These are phyloP conservation scores for Diplodus sargus DNA, from an alignment of 2,797 vertebrate species.

Conservation along the genomic window DNA sequence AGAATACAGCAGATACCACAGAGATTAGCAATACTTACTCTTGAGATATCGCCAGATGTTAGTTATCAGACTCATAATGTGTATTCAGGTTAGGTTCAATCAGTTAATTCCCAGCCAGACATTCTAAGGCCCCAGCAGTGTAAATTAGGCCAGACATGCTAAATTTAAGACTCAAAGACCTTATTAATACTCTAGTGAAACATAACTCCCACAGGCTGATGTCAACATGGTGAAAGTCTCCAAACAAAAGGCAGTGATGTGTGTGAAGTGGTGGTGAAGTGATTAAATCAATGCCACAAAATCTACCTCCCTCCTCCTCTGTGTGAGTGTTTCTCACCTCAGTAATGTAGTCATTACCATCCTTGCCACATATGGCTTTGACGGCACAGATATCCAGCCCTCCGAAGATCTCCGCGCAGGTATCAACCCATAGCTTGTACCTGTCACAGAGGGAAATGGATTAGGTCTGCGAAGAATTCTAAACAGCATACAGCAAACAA, in stretches of 20 bases:
- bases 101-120: slow-evolving; percentile 41
- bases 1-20: neutral
- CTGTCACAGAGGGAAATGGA: slow-evolving; percentile 53
- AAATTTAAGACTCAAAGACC: slow-evolving; percentile 59
- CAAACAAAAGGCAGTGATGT: slow-evolving; percentile 17
- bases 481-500: neutral
- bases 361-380: slow-evolving; percentile 98
- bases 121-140: slow-evolving; percentile 25
- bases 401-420: slow-evolving; percentile 95
- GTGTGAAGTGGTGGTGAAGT: neutral
- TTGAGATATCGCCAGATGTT: slow-evolving; percentile 17
- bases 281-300: neutral
- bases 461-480: slow-evolving; percentile 1
- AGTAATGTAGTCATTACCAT: slow-evolving; percentile 98
- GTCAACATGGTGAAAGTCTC: slow-evolving; percentile 12
- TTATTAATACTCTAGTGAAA: slow-evolving; percentile 39
- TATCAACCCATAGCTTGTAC: slow-evolving; percentile 97
- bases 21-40: neutral
- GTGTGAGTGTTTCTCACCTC: slow-evolving; percentile 87
- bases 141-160: slow-evolving; percentile 59
- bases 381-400: slow-evolving; percentile 98
- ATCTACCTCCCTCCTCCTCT: neutral
- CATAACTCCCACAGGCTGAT: slow-evolving; percentile 26
- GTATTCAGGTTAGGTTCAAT: slow-evolving; percentile 58
- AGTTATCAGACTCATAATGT: slow-evolving; percentile 35